Evolutionary conservation across 1,140 invertebrate species (phyloP).

Genomic region (Drosophila murphyi): DNA sequence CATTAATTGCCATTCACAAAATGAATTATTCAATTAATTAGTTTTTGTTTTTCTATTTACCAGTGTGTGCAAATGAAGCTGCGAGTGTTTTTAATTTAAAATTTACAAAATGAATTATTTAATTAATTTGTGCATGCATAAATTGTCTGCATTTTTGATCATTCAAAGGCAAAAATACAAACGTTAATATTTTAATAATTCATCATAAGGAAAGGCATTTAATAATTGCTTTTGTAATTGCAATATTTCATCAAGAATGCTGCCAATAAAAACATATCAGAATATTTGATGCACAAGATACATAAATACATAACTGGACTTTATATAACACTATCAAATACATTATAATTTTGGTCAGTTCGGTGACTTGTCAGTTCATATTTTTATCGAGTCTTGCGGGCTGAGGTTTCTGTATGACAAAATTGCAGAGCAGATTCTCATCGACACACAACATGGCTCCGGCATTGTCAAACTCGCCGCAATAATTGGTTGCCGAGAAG

Average conservation of each 20-base stretch:
- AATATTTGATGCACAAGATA: too few species aligned
- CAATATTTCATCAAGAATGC: not conserved
- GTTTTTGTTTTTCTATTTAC: not conserved
- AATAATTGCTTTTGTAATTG: not conserved
- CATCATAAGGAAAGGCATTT: not conserved
- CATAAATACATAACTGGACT: too few species aligned
- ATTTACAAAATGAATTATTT: slow-evolving; percentile 25
- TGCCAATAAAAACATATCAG: too few species aligned
- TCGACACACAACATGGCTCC: slow-evolving; percentile 99
- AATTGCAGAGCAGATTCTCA: slow-evolving; percentile 99
- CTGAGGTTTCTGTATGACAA: slow-evolving; percentile 82
- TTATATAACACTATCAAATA: slow-evolving; percentile 2
- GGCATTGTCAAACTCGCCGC: slow-evolving; percentile 99
- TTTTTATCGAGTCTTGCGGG: not conserved
- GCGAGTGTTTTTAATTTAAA: slow-evolving; percentile 17
- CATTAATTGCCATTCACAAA: slow-evolving; percentile 39
- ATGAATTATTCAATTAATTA: slow-evolving; percentile 40
- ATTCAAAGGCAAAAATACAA: not conserved
- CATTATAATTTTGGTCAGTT: not conserved
- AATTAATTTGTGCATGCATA: slow-evolving; percentile 2
- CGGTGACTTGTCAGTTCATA: not conserved
- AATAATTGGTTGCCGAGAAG: slow-evolving; percentile 95
- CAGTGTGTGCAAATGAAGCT: not conserved
- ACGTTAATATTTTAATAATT: not conserved
- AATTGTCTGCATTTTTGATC: not conserved